Evolutionary conservation across 2,888 invertebrate genomes (phyloP).

Genomic region (Tupiocoris notatus): DNA sequence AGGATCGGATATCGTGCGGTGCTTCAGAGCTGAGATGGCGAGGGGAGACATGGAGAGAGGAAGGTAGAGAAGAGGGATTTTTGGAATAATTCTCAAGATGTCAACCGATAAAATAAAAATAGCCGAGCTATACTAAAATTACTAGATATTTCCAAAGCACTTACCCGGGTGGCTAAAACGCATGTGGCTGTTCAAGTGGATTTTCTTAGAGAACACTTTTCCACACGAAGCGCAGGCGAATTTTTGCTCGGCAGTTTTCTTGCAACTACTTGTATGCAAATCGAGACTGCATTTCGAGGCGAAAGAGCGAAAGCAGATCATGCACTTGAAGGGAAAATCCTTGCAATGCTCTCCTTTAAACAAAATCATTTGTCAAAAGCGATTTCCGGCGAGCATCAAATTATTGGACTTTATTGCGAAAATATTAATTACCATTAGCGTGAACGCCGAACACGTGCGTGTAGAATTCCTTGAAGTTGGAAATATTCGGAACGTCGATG

Average conservation of each 20-base stretch:
- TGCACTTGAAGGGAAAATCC: not conserved
- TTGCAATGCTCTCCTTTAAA: not conserved
- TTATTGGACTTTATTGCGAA: no score
- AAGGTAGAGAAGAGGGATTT: no score
- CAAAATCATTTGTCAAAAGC: not conserved
- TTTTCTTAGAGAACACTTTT: not conserved
- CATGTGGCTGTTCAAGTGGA: not conserved
- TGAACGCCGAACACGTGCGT: conserved; percentile 3
- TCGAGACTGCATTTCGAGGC: not conserved
- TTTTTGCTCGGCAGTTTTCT: not conserved
- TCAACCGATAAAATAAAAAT: no score
- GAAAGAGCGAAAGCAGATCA: not conserved
- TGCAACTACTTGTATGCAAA: not conserved
- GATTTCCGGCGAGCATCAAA: not conserved
- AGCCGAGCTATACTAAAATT: no score
- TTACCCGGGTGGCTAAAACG: not conserved
- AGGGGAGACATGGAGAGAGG: no score
- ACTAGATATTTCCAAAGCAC: no score
- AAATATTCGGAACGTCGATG: not conserved
- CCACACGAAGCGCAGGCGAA: not conserved
- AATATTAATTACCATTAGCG: not conserved
- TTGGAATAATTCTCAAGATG: no score
- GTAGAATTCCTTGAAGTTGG: conserved; percentile 28
- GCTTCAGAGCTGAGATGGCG: no score
- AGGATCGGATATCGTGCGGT: no score